Evolutionary conservation across 2,888 invertebrate genomes (phyloP), one percentile per base, ranked within the genome.

Genomic region (Drosophila mercatorum): DNA sequence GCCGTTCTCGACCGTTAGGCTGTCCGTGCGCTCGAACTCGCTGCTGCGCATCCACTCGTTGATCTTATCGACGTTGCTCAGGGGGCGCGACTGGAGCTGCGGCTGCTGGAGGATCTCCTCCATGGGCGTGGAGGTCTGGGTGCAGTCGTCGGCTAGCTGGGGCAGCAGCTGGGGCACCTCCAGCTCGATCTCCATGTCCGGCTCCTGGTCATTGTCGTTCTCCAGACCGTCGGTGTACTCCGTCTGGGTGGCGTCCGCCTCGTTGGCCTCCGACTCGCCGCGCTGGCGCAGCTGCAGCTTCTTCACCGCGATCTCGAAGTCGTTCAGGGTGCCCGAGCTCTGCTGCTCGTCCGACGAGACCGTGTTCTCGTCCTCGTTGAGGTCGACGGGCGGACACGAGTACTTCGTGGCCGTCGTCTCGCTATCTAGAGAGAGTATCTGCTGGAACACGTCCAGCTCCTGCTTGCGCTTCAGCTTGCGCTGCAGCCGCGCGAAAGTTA

Each of bases 401-500:
- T 90, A 91, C 52, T 91, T 92, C n/a, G 89, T 88, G 26, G 89
- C 91, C 52, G 89, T 90, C 2, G 90, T 91, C 68, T 91, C 93
- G 75, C 92, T 92, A 83, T 94, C 94, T 72, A 94, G 91, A 14
- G 93, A 93, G 56, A 94, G 91, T 70, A 94, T 94, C 81, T 93
- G 93, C 88, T 93, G 94, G 86, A 94, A 94, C 68, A 95, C 92
- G 68, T 92, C 91, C 78, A 92, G 83, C 75, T 92, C 92, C 80
- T 91, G 95, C 81, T 95, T 95, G 89, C 95, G 95, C 81, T 94
- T 93, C 75, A 95, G 92, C 75, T 92, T 92, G 79, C 94, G 94
- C 81, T 95, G 94, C 82, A 95, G 93, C 55, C 95, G 94, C 94
- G 95, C 95, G 93, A 95, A 95, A 81, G 95, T 95, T 93, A 96